Base-by-base conservation (phyloP, 2,888 invertebrate genomes). In the Dynastes tityus region DNA sequence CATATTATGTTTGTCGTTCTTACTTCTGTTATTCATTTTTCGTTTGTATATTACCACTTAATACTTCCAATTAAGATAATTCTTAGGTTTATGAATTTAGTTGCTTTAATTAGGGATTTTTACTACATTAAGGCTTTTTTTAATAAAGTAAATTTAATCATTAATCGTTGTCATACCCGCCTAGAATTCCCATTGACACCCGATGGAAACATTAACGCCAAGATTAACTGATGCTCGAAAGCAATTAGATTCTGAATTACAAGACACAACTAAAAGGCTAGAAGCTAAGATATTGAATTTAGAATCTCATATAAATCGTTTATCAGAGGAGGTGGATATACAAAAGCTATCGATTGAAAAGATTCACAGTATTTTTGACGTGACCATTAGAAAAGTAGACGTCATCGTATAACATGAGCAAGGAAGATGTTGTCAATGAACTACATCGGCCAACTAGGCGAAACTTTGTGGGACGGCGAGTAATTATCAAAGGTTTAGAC, bases 371-470 rank as follows among this genome's bases (percentile, higher is more conserved):
- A 9, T 2, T 2, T 51, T 51, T 2, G 51, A 51, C 13, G 9
- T 0, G 51, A 16, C n/a, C 2, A 16, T 16, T 53, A 53, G n/a
- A 16, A 53, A 5, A n/a, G n/a, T 53, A 55, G 4, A 16, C 53
- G 6, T 55, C 8, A 16, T 55, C n/a, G n/a, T 22, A 8, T 55
- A 55, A 22, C 5, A 27, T 22, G 55, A 55, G 3, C 2, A 55
- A 55, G 9, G 22, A 55, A 22, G 55, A 22, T 16, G 55, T 55
- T n/a, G 81, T 82, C 1, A 79, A 76, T 73, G 88, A 89, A 80
- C 79, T 89, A 8, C 88, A 89, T 83, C 87, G 83, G 82, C 83
- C 85, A n/a, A 29, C 9, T 37, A 55, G 27, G 27, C 16, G 49
- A n/a, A 71, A 71, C 8, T 71, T 71, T 27, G 81, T 81, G 49